Evolutionary conservation across 2,113 vertebrate genomes (phyloP).

Genomic region (Nannospalax galili): DNA sequence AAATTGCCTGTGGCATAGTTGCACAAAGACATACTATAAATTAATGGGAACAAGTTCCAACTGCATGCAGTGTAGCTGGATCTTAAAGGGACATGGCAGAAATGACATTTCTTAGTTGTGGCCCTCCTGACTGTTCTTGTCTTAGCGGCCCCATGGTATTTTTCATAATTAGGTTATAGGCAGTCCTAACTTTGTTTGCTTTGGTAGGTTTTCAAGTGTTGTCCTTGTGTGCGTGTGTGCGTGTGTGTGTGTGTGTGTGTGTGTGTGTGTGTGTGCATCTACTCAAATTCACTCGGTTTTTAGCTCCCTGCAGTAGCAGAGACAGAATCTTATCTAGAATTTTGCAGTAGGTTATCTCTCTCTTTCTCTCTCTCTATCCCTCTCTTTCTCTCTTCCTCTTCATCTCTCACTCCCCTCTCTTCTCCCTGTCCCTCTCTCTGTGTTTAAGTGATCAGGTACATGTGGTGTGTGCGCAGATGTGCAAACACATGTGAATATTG

Average conservation of each 20-base stretch:
- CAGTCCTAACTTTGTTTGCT: not conserved
- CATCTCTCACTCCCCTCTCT: too few relatives aligned
- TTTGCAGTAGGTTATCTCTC: not conserved
- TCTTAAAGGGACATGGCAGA: not conserved
- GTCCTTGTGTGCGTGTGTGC: not conserved
- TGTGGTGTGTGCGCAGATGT: not conserved
- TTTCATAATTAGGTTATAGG: not conserved
- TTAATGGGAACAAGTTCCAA: not conserved
- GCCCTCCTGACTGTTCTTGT: accelerated
- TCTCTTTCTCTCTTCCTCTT: too few relatives aligned
- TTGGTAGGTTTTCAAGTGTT: not conserved
- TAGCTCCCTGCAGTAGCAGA: not conserved
- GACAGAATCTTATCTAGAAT: too few relatives aligned
- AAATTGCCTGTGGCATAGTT: not conserved
- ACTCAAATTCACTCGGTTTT: too few relatives aligned
- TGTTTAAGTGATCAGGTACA: too few relatives aligned
- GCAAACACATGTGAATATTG: not conserved
- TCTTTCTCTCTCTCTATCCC: too few relatives aligned
- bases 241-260: too few relatives aligned
- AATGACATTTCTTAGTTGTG: not conserved
- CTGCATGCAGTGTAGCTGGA: not conserved
- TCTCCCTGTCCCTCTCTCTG: not conserved
- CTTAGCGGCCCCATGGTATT: too few relatives aligned
- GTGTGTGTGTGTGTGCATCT: not conserved
- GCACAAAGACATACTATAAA: not conserved